Evolutionary conservation across 2,113 vertebrate species (phyloP), one percentile per base, ranked within the genome.

Genomic region (Ifrita kowaldi): DNA sequence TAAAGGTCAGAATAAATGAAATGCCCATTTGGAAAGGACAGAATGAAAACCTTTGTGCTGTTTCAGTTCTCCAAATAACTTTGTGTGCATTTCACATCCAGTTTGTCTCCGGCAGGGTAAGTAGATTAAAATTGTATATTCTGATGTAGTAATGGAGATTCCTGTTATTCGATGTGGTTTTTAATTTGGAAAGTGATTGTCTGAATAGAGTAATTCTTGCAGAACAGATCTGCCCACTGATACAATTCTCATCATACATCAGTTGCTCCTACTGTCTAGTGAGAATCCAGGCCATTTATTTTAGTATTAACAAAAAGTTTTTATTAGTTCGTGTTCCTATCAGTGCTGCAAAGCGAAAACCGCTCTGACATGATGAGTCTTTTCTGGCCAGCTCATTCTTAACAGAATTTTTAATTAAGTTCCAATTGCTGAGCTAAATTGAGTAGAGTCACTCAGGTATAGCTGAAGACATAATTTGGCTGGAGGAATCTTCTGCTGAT

Each of bases 381-480:
- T 77, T 90, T 83, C 75, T 94, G 59, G 50, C 46, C 76, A 70
- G 28, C 47, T 20, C 10, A 41, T 85, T 94, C 79, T 52, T 63
- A 91, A 65, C 27, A 63, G 59, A 91, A 67, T 74, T 92, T 71
- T 83, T 90, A 94, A 96, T 94, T 85, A 90, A 90, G 68, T 83
- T 90, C 71, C 81, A 67, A 1, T 67, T 80, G 70, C 78, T 86
- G 47, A 80, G 24, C 39, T 93, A 83, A 90, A 91, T 88, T 84
- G 63, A 92, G 52, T 32, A 77, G 50, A 83, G 42, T 68, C 75
- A 52, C 47, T 95, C 64, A 77, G 82, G 75, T 94, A 63, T 70
- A 67, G 68, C 52, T 91, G 79, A 89, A 92, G 75, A 88, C 20
- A 37, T 83, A 67, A 91, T 94, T 86, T 90, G 42, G 35, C 82